Base-by-base conservation (phyloP, 2,888 invertebrate species). In the Lathronympha strigana region DNA sequence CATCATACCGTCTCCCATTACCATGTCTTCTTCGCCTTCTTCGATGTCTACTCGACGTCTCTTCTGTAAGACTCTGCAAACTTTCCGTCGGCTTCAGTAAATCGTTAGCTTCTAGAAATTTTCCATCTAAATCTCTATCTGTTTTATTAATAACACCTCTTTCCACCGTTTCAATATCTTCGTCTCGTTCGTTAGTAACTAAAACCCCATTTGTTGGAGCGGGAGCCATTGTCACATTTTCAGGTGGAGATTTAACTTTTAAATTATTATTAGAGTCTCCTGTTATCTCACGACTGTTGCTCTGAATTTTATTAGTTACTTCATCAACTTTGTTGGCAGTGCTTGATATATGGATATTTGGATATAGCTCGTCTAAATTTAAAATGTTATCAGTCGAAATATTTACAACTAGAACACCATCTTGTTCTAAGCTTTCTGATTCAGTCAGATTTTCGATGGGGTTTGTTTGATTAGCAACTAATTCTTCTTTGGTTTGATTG, bases 221-320 rank as follows among this genome's bases (percentile, higher is more conserved):
- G 15, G 92, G 92, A 50, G 86, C 92, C 6, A 92, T 79, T 4
- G 90, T 91, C 23, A 90, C 75, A 67, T 92, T 91, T n/a, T 90
- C 91, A 21, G 89, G 87, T 17, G 88, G 57, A 49, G 85, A 87
- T 77, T 92, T 92, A 11, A 86, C 80, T 74, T 90, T 92, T 0
- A 92, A 73, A 70, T 92, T 83, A 28, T 80, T 90, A 49, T 90
- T 92, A 19, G 83, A 82, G 74, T 92, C 92, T 8, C 92, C 93
- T 38, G 89, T 92, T 38, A 93, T 93, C 77, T 93, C 93, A 69
- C 93, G 77, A 68, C 92, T 93, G 60, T 93, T 93, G 69, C 93
- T 93, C 73, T 93, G 93, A 50, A 93, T 92, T 77, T 93, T 93
- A 66, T 92, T 92, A 5, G 89, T 88, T 1, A 88, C 86, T 73